Evolutionary conservation across 2,113 vertebrate species (phyloP).

Genomic region (Epinephelus cyanopodus): DNA sequence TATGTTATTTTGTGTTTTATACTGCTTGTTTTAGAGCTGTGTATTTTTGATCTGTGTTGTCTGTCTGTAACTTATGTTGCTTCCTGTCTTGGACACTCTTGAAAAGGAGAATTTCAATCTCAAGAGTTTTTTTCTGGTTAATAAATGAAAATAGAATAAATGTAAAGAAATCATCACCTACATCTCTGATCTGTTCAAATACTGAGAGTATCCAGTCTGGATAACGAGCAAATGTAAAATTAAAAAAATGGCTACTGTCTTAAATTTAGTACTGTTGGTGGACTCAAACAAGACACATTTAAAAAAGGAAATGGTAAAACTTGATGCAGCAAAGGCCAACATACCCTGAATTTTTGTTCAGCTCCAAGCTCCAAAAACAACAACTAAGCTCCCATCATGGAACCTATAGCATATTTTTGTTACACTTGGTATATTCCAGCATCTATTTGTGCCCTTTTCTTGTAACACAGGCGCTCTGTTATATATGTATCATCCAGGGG

Average conservation of each 20-base stretch:
- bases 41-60: too few relatives aligned
- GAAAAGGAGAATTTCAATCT: too few relatives aligned
- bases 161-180: too few relatives aligned
- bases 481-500: neutral
- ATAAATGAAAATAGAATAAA: too few relatives aligned
- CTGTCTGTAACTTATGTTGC: too few relatives aligned
- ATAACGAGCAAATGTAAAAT: too few relatives aligned
- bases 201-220: too few relatives aligned
- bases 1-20: too few relatives aligned
- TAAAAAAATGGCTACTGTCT: neutral
- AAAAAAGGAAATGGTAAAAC: neutral
- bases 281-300: neutral
- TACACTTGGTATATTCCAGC: neutral
- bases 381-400: neutral
- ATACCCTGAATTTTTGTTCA: neutral
- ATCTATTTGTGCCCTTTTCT: neutral
- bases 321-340: neutral
- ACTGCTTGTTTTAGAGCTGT: too few relatives aligned
- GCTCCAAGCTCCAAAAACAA: neutral
- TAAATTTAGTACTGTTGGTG: neutral
- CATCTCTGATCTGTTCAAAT: too few relatives aligned
- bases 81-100: too few relatives aligned
- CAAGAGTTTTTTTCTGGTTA: too few relatives aligned
- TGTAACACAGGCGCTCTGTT: neutral
- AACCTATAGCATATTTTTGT: neutral